Percentiles rank a stretch among this genome's conserved stretches.
These are phyloP conservation scores for Linnaemya vulpina DNA, from an alignment of 2,888 invertebrate genomes.

Conservation along the genomic window DNA sequence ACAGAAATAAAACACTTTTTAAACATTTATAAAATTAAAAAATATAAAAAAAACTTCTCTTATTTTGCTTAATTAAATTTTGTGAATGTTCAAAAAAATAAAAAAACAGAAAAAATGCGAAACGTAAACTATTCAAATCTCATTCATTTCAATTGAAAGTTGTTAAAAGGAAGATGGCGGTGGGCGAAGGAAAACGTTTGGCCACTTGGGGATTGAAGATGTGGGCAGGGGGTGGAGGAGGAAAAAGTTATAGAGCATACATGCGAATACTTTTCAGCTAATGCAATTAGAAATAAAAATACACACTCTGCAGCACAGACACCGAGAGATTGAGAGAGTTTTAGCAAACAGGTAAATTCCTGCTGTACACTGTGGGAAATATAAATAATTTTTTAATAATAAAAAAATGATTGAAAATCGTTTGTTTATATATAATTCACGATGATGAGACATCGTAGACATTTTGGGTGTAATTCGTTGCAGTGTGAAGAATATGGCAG, in stretches of 20 bases:
- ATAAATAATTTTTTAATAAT: neutral
- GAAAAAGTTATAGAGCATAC: neutral
- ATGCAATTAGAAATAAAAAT: slow-evolving; percentile 39
- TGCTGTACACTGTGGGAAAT: neutral
- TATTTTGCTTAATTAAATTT: slow-evolving; percentile 74
- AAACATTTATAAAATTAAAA: slow-evolving; percentile 38
- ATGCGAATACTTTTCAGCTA: slow-evolving; percentile 18
- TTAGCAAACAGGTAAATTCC: slow-evolving; percentile 12
- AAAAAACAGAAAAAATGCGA: slow-evolving; percentile 67
- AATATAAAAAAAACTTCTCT: slow-evolving; percentile 45
- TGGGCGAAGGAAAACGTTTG: neutral
- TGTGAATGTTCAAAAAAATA: slow-evolving; percentile 65
- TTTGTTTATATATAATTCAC: no score
- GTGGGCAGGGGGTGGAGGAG: neutral
- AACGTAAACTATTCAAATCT: slow-evolving; percentile 67
- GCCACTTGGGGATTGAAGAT: neutral
- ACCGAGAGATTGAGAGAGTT: neutral
- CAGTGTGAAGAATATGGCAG: no score
- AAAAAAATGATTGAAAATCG: no score
- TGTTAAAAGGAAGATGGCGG: neutral
- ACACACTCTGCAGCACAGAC: neutral
- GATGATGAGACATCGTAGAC: no score
- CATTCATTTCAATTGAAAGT: slow-evolving; percentile 61
- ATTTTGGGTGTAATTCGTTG: no score
- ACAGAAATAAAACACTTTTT: slow-evolving; percentile 29